Evolutionary conservation across 2,797 vertebrate genomes (phyloP), one percentile per base, ranked within the genome.

Genomic region (Perodicticus potto): DNA sequence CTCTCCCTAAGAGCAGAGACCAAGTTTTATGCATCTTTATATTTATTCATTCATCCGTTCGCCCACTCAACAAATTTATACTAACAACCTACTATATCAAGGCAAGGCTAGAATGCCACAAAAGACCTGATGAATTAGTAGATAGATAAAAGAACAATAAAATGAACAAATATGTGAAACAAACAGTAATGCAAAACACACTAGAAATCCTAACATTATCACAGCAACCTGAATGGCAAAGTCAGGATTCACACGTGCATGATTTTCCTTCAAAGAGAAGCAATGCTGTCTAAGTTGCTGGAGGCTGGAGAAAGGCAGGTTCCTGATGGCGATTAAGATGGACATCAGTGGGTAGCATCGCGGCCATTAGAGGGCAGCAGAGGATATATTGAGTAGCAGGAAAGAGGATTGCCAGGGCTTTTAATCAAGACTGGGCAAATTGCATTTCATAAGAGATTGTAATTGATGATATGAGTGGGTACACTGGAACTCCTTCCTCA

Each of bases 341-440:
- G 72, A 81, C 37, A 70, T 22, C 45, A 74, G 57, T 10, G 55
- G 70, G 27, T 67, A 73, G 74, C 88, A 81, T 14, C 12, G 98
- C 97, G 98, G 94, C 98, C 98, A 98, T 97, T 57, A 87, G 95
- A 97, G 97, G 97, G 97, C 97, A 95, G 96, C 95, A 97, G 96
- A 96, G 92, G 85, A 93, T 80, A 49, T n/a, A 29, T 2, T 67
- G 72, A 89, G 81, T 5, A 45, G 49, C 69, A 95, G 37, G 89
- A 95, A 83, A 92, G 49, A 70, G n/a, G 78, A 84, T 17, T 93
- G 67, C n/a, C n/a, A 43, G 74, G 93, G 45, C 91, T 97, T 97
- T 98, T 97, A 93, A 97, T 96, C 86, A 97, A 89, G 76, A 55
- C 82, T 85, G 61, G 32, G 89, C 74, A 97, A 97, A 97, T 87